These are phyloP conservation scores for Andrena praecox DNA, from an alignment of 2,888 invertebrate species.

Conservation along the genomic window DNA sequence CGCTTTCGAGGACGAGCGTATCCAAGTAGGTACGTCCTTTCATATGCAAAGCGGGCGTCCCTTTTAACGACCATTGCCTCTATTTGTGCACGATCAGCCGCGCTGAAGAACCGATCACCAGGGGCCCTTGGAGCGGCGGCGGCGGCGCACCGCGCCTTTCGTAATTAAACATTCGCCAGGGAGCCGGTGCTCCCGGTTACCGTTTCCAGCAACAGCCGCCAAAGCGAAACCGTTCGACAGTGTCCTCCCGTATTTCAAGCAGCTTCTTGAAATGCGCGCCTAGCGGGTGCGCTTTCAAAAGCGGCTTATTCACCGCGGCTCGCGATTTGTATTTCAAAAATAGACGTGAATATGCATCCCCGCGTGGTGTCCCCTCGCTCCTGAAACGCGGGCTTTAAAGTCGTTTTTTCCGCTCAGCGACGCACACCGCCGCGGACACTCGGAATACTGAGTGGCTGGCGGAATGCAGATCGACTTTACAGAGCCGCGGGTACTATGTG, in stretches of 20 bases:
- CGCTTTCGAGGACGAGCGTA: slow-evolving; percentile 1
- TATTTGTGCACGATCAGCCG: slow-evolving; percentile 19
- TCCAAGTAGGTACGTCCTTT: slow-evolving; percentile 9
- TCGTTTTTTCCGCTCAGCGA: slow-evolving; percentile 6
- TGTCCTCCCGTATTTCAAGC: slow-evolving; percentile 1
- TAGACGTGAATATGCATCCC: slow-evolving; percentile 37
- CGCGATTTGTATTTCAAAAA: slow-evolving; percentile 26
- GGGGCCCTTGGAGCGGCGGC: neutral
- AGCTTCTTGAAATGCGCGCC: slow-evolving; percentile 10
- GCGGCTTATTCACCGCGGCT: neutral
- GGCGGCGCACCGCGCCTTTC: neutral
- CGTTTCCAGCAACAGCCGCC: neutral
- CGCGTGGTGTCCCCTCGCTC: neutral
- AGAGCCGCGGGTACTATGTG: slow-evolving; percentile 5
- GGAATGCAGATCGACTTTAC: slow-evolving; percentile 46
- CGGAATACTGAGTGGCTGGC: neutral
- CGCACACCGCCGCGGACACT: neutral
- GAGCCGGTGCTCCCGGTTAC: neutral
- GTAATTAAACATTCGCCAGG: neutral
- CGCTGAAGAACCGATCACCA: slow-evolving; percentile 23
- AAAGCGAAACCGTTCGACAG: slow-evolving; percentile 2
- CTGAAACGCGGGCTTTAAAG: slow-evolving; percentile 16
- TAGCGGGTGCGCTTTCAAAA: neutral
- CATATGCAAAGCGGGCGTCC: slow-evolving; percentile 34
- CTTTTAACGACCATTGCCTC: slow-evolving; percentile 2